Conservation (phyloP, 2,797 vertebrate species). For the Cirrhinus mrigala region DNA sequence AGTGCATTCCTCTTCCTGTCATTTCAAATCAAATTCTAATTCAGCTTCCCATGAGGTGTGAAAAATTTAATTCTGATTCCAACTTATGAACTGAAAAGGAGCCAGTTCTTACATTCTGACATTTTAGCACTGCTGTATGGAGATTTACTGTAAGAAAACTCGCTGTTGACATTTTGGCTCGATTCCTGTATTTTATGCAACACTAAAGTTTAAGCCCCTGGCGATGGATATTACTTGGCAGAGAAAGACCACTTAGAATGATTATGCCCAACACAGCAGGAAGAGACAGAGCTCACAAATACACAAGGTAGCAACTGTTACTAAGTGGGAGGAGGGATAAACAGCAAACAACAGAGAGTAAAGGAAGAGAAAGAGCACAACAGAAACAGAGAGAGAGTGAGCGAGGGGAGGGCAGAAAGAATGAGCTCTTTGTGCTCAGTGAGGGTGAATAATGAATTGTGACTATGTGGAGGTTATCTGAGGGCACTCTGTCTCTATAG, state of each 20-base stretch:
- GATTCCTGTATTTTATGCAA: constrained; percentile 32
- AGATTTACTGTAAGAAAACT: constrained; percentile 26
- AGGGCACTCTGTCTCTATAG: constrained; percentile 83
- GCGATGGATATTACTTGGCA: constrained; percentile 66
- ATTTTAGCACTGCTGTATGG: neutral
- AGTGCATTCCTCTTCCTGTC: neutral
- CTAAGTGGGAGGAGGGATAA: constrained; percentile 33
- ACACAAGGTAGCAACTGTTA: constrained; percentile 47
- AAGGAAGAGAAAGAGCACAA: constrained; percentile 15
- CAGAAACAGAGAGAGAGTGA: neutral
- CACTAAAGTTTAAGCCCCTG: constrained; percentile 57
- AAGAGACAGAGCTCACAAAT: constrained; percentile 41
- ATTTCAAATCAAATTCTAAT: constrained; percentile 1
- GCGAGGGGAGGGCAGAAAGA: constrained; percentile 51
- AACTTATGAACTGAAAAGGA: neutral
- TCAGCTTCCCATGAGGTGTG: constrained; percentile 1
- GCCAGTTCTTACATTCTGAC: neutral
- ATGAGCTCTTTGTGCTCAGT: constrained; percentile 80
- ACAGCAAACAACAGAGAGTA: constrained; percentile 38
- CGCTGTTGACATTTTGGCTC: constrained; percentile 35
- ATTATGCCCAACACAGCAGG: constrained; percentile 67
- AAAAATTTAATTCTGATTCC: neutral
- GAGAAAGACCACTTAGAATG: constrained; percentile 59
- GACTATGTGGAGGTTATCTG: constrained; percentile 89
- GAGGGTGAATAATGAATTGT: constrained; percentile 84